Base-by-base conservation (phyloP, 2,888 invertebrate genomes). In the Pandemis heparana region DNA sequence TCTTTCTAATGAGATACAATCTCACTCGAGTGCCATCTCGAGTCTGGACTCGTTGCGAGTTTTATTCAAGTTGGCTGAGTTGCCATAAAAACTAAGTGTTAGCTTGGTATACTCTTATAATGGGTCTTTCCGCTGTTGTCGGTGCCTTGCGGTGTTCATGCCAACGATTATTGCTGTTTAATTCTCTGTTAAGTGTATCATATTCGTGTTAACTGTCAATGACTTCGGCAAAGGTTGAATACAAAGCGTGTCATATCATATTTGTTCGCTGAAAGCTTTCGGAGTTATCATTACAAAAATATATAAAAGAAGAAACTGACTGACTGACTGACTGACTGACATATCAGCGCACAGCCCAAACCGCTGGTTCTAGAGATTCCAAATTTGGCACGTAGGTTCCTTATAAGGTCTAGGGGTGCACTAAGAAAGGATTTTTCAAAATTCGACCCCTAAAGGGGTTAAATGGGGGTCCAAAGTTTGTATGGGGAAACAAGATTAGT, bases 1-100 rank as follows among this genome's bases (percentile, higher is more conserved):
- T 9, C 56, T 70, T 59, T 48, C 18, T 71, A 71, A 71, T 59
- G 65, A 63, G 63, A 51, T 71, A 71, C 48, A 71, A 71, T 65
- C 65, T 48, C 14, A 46, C 59, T 70, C 60, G 59, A 60, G 65
- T 65, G 60, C 65, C 60, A 71, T 71, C 71, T 60, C 64, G n/a
- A 23, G 71, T 48, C 65, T 14, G 38, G n/a, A 12, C 56, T 10
- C 23, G 56, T 56, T 12, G 56, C 32, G 38, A 38, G 60, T 38
- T 38, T 38, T 23, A 38, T 38, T n/a, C 38, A n/a, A 60, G 60
- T 23, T n/a, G n/a, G 60, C 60, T 1, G 46, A 39, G 65, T 32
- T 8, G 56, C 38, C 39, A 66, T 71, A 65, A 71, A 71, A 71
- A 66, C 65, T 71, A 71, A 71, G 60, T 23, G 56, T n/a, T 23